phyloP scores from a whole-genome alignment of 1,140 invertebrate species.

The Meloidogyne hapla region DNA sequence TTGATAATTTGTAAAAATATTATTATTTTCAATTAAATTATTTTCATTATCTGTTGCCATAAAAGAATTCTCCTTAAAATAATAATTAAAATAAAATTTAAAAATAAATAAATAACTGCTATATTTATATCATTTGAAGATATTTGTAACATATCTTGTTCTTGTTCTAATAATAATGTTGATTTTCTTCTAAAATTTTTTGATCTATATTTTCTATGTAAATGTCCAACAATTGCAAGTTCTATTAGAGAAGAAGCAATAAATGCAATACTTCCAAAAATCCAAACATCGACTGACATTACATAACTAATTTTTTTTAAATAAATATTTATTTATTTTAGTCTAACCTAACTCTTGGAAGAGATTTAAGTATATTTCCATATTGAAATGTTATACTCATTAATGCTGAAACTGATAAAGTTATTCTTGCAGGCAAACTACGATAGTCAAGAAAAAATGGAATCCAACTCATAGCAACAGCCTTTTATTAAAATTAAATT shows the following conservation, averaged over 20 bases:
- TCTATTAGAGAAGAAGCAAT: constrained; percentile 40
- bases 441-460: constrained; percentile 67
- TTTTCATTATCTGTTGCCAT: neutral
- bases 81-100: neutral
- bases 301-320: constrained; percentile 28
- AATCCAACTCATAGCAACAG: constrained; percentile 66
- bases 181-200: neutral
- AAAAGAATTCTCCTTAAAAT: neutral
- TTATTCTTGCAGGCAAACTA: constrained; percentile 67
- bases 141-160: neutral
- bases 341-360: constrained; percentile 56
- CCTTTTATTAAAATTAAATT: constrained; percentile 6
- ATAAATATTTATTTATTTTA: constrained; percentile 8
- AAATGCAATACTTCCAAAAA: constrained; percentile 37
- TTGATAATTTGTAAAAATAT: neutral
- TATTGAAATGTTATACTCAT: constrained; percentile 60
- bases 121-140: neutral
- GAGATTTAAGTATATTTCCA: constrained; percentile 59
- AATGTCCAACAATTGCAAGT: constrained; percentile 48
- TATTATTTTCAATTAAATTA: neutral
- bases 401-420: constrained; percentile 64
- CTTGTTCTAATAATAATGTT: neutral
- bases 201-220: constrained; percentile 28
- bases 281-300: constrained; percentile 48
- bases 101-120: neutral